These are phyloP conservation scores for Alligator sinensis DNA, from an alignment of 2,113 vertebrate genomes.

Conservation along the genomic window DNA sequence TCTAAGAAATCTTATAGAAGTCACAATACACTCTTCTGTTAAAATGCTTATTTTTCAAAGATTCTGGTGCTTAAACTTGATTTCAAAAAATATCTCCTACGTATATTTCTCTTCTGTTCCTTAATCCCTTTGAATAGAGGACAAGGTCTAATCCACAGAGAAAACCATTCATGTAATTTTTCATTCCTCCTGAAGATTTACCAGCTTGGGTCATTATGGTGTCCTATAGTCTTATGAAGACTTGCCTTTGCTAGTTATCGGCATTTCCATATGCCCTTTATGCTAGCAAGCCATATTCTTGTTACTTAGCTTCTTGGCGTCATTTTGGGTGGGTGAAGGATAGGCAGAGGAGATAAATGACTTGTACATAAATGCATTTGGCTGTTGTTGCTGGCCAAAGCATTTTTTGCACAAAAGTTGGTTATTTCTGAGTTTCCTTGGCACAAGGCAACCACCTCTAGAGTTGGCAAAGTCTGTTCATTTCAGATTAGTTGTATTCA, in stretches of 20 bases:
- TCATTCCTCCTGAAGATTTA: not conserved
- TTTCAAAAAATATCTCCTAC: not conserved
- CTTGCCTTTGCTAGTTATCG: conserved; percentile 15
- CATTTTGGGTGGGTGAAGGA: not conserved
- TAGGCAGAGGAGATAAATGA: not conserved
- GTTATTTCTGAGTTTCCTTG: conserved; percentile 41
- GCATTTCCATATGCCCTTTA: not conserved
- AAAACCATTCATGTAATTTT: conserved; percentile 8
- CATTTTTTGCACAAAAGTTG: not conserved
- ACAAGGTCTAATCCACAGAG: not conserved
- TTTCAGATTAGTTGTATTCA: conserved; percentile 47
- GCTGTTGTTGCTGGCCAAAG: conserved; percentile 48
- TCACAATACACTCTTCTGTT: not conserved
- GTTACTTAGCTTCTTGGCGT: not conserved
- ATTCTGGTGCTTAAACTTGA: conserved; percentile 33
- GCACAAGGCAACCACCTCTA: conserved; percentile 44
- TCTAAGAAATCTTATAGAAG: too few species aligned
- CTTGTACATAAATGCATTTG: conserved; percentile 8
- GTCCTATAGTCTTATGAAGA: conserved; percentile 3
- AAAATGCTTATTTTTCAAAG: conserved; percentile 51
- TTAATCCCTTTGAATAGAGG: not conserved
- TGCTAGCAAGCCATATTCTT: not conserved
- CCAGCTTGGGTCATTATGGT: conserved; percentile 7
- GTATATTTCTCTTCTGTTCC: conserved; percentile 24
- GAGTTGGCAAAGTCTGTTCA: conserved; percentile 47